Percentiles rank a stretch among this genome's conserved stretches.
Evolutionary conservation across 2,797 vertebrate genomes (phyloP).

Genomic region (Acanthiza pusilla): DNA sequence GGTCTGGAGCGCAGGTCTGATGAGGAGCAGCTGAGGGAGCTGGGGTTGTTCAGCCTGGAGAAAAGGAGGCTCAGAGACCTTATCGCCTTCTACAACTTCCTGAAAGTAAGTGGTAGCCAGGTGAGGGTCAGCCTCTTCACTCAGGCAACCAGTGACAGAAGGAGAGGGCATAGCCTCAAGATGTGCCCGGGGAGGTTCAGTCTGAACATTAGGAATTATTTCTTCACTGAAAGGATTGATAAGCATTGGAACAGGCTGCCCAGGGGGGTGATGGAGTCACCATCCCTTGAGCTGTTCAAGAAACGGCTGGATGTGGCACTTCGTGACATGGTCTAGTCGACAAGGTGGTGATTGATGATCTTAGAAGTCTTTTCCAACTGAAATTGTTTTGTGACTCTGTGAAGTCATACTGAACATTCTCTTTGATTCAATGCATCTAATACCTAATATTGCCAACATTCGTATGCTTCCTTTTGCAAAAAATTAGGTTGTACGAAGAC

Average conservation of each 20-base stretch:
- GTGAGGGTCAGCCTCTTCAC: neutral
- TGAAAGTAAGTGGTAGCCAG: neutral
- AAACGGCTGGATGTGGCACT: rapidly evolving
- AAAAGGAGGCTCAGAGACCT: neutral
- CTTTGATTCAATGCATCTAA: neutral
- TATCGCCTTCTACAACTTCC: neutral
- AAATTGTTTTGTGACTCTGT: neutral
- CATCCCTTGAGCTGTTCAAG: neutral
- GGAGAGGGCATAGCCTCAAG: neutral
- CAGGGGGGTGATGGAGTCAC: neutral
- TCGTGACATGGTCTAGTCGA: neutral
- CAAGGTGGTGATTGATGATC: neutral
- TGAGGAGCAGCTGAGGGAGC: neutral
- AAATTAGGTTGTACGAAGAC: neutral
- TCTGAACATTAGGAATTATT: neutral
- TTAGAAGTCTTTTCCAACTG: neutral
- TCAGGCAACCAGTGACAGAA: neutral
- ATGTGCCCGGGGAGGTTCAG: neutral
- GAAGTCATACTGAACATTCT: neutral
- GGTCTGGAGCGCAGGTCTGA: neutral
- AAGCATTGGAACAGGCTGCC: neutral
- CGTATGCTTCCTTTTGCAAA: neutral
- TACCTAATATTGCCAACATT: neutral
- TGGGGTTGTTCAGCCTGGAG: neutral
- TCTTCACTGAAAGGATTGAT: neutral